Percentiles rank a stretch among this genome's conserved stretches.
phyloP scores from a whole-genome alignment of 2,113 vertebrate species.

The Neotragus pygmaeus region DNA sequence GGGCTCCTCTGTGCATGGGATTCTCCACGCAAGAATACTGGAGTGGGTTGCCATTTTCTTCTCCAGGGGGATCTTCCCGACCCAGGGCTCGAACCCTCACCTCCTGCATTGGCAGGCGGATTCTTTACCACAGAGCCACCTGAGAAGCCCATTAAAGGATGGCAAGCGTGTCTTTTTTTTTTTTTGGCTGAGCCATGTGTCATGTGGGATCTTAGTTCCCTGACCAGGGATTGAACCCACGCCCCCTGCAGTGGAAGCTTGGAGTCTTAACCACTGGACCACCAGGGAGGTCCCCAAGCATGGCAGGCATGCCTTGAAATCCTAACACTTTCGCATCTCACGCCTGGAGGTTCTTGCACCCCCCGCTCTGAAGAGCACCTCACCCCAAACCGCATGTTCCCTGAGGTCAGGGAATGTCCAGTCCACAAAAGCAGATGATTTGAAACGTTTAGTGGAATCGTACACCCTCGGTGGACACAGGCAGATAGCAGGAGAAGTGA shows the following conservation, averaged over 20 bases:
- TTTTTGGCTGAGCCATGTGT: not conserved
- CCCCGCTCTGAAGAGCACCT: not conserved
- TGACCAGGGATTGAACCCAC: not conserved
- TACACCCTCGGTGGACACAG: not conserved
- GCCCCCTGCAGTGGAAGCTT: not conserved
- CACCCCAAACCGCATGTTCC: rapidly evolving
- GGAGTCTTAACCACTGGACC: not conserved
- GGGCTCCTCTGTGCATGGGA: not conserved
- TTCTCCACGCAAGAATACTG: not conserved
- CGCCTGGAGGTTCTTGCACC: not conserved
- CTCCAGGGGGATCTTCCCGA: not conserved
- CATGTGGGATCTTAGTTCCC: not conserved
- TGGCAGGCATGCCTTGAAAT: not conserved
- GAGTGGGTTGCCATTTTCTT: not conserved
- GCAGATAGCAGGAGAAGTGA: not conserved
- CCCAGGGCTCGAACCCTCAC: not conserved
- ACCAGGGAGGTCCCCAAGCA: not conserved
- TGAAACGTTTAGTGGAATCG: rapidly evolving
- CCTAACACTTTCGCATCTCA: rapidly evolving
- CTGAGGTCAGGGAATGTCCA: rapidly evolving
- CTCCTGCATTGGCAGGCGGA: not conserved
- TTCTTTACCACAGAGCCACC: not conserved
- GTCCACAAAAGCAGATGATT: too few species aligned
- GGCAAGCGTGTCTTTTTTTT: not conserved
- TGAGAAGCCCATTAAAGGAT: not conserved